Evolutionary conservation across 2,888 invertebrate species (phyloP).

Genomic region (Drosophila greeni): DNA sequence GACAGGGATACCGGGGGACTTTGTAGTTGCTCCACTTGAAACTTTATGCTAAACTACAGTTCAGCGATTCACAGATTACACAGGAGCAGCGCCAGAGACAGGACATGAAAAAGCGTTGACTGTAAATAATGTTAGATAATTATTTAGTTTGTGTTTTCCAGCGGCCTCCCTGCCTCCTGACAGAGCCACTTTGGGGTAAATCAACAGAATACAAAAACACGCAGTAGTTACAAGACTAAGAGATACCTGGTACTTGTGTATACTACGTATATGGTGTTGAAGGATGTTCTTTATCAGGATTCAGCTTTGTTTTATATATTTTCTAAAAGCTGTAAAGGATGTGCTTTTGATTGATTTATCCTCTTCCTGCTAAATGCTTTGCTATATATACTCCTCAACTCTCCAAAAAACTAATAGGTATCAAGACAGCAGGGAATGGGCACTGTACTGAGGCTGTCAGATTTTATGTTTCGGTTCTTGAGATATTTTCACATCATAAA

Average conservation of each 20-base stretch:
- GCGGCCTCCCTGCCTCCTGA: neutral
- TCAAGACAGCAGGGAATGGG: neutral
- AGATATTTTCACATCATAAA: constrained; percentile 66
- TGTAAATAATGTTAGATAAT: constrained; percentile 70
- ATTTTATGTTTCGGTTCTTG: constrained; percentile 30
- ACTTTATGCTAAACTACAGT: constrained; percentile 70
- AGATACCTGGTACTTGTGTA: neutral
- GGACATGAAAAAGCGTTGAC: constrained; percentile 56
- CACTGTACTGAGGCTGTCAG: constrained; percentile 24
- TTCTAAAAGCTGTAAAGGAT: neutral
- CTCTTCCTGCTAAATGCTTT: neutral
- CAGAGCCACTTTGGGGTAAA: constrained; percentile 49
- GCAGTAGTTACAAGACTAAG: neutral
- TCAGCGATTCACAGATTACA: constrained; percentile 57
- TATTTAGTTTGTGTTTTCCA: constrained; percentile 64
- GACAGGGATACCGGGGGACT: constrained; percentile 3
- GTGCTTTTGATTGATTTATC: neutral
- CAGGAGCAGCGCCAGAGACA: constrained; percentile 11
- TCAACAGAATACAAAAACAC: constrained; percentile 27
- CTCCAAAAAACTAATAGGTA: neutral
- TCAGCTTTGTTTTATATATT: too few species aligned
- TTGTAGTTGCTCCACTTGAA: constrained; percentile 49
- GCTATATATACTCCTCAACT: neutral
- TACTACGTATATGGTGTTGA: neutral
- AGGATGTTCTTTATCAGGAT: neutral